These are phyloP conservation scores for Nesogale talazaci DNA, from an alignment of 2,113 vertebrate species.

Conservation along the genomic window DNA sequence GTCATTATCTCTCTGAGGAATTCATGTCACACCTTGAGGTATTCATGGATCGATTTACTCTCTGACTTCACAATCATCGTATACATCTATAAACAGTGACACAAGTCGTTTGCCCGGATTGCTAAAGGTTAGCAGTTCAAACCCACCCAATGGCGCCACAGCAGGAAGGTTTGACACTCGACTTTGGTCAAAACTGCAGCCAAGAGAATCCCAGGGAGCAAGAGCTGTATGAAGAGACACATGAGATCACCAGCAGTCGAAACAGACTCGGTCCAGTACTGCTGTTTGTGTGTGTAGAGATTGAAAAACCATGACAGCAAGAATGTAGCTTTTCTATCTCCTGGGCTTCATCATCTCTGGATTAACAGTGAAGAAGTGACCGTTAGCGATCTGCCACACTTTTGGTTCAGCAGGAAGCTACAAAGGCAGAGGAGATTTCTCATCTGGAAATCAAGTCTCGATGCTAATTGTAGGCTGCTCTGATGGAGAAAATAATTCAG, in stretches of 20 bases:
- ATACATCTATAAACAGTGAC: neutral
- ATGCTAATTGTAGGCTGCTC: slow-evolving; percentile 30
- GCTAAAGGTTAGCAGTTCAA: neutral
- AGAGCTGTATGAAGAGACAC: neutral
- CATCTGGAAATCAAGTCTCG: slow-evolving; percentile 35
- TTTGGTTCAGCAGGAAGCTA: slow-evolving; percentile 21
- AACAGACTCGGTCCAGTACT: neutral
- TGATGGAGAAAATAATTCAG: neutral
- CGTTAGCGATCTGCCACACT: slow-evolving; percentile 6
- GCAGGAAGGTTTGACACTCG: neutral
- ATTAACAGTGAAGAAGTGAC: slow-evolving; percentile 20
- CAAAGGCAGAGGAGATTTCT: slow-evolving; percentile 13
- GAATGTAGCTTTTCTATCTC: slow-evolving; percentile 57
- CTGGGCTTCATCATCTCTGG: slow-evolving; percentile 57
- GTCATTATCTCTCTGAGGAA: neutral
- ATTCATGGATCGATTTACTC: neutral
- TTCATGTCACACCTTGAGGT: neutral
- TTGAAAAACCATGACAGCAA: neutral
- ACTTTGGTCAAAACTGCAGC: neutral
- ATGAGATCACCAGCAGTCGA: neutral
- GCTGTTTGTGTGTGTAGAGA: neutral
- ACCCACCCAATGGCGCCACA: neutral
- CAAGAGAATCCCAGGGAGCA: neutral
- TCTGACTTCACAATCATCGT: slow-evolving; percentile 49
- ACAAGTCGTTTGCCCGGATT: neutral